Evolutionary conservation across 2,888 invertebrate species (phyloP).

Genomic region (Pyrochroa serraticornis): DNA sequence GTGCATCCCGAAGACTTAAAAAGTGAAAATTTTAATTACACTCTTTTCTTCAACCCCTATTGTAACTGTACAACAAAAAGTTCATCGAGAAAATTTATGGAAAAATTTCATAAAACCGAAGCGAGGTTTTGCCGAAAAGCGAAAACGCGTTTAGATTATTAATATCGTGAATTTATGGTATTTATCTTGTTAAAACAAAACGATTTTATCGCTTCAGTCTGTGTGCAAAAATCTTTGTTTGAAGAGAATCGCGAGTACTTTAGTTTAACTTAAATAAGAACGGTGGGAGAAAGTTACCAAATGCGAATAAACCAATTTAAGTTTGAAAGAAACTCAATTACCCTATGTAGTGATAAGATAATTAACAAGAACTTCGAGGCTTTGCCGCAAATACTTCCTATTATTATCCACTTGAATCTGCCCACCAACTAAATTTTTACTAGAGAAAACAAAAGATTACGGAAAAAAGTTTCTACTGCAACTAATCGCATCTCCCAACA

Average conservation of each 20-base stretch:
- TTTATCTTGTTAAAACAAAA: constrained; percentile 23
- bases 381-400: constrained; percentile 27
- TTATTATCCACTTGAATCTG: constrained; percentile 24
- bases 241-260: constrained; percentile 20
- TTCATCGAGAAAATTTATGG: constrained; percentile 10
- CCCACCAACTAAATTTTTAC: constrained; percentile 19
- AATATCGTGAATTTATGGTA: background rate
- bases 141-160: background rate
- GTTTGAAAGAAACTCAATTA: constrained; percentile 56
- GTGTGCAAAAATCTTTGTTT: constrained; percentile 24
- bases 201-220: constrained; percentile 10
- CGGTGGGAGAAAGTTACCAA: constrained; percentile 46
- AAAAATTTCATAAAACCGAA: constrained; percentile 8
- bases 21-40: constrained; percentile 13
- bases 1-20: constrained; percentile 2
- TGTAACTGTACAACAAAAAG: constrained; percentile 2
- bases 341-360: constrained; percentile 53
- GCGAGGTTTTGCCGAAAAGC: constrained; percentile 10
- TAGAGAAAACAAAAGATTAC: no score
- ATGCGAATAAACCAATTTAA: constrained; percentile 56
- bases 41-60: background rate
- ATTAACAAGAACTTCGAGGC: constrained; percentile 47
- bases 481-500: no score
- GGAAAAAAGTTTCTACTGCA: no score
- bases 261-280: constrained; percentile 35